A percentile compares a stretch with the other conserved stretches of the same genome.
These are phyloP conservation scores for Barbus barbus DNA, from an alignment of 2,113 vertebrate genomes.

Conservation along the genomic window DNA sequence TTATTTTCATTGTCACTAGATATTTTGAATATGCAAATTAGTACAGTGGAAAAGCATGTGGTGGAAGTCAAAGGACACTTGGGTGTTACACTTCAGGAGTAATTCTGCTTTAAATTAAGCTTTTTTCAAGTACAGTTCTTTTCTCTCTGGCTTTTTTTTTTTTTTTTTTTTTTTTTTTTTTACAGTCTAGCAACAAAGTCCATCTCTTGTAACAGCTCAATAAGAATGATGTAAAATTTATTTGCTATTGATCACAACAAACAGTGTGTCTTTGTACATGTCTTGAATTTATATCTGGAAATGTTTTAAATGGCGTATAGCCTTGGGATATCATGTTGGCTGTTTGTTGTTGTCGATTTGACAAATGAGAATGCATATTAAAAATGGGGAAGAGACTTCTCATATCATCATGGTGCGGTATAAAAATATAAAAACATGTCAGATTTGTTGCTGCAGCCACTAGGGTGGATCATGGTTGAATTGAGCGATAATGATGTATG, in stretches of 20 bases:
- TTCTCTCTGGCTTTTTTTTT: neutral
- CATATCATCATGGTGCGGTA: neutral
- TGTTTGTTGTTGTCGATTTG: neutral
- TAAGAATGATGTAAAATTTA: neutral
- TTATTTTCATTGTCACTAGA: neutral
- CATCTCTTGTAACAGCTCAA: neutral
- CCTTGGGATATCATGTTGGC: neutral
- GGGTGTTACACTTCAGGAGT: neutral
- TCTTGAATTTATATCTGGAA: neutral
- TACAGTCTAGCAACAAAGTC: neutral
- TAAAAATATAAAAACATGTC: neutral
- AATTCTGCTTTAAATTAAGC: neutral
- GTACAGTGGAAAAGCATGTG: neutral
- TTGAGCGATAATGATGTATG: conserved; percentile 2
- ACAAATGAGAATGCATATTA: neutral
- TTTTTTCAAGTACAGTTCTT: neutral
- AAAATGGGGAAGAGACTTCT: neutral
- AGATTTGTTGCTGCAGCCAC: conserved; percentile 18
- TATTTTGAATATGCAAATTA: neutral
- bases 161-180: no score
- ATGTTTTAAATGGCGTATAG: neutral
- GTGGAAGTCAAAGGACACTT: conserved; percentile 8
- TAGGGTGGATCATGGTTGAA: conserved; percentile 7
- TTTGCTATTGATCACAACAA: conserved; percentile 10
- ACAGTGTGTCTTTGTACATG: neutral